These are phyloP conservation scores for Rana temporaria DNA, from an alignment of 2,113 vertebrate genomes.

Conservation along the genomic window DNA sequence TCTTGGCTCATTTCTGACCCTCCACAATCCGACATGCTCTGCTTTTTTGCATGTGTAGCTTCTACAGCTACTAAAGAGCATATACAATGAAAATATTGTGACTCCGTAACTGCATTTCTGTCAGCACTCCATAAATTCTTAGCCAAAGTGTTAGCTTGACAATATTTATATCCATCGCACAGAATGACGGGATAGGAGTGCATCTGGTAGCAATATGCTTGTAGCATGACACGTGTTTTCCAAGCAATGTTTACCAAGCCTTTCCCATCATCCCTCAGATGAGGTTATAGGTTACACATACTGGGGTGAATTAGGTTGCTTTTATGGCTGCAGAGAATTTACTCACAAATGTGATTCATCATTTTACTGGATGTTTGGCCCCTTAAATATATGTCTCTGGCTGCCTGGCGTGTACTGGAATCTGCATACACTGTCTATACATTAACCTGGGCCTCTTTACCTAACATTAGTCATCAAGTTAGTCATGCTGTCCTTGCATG, in stretches of 20 bases:
- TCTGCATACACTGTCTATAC: background rate
- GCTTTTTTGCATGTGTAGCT: too few species aligned
- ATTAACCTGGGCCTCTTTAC: background rate
- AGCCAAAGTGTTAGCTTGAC: background rate
- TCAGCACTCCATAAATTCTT: background rate
- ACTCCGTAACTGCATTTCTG: background rate
- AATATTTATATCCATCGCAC: background rate
- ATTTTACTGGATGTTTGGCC: constrained; percentile 10
- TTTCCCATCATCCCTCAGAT: background rate
- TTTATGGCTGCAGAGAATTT: background rate
- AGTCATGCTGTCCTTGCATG: constrained; percentile 14
- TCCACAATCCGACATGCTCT: too few species aligned
- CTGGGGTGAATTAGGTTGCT: background rate
- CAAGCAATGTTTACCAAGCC: constrained; percentile 1
- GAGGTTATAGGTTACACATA: background rate
- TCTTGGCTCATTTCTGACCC: too few species aligned
- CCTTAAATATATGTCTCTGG: background rate
- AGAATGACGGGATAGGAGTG: background rate
- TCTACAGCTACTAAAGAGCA: too few species aligned
- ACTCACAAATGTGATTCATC: constrained; percentile 24
- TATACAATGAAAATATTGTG: background rate
- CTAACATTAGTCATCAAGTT: constrained; percentile 28
- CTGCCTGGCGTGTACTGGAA: background rate
- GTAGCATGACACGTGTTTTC: background rate
- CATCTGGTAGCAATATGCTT: constrained; percentile 22